Evolutionary conservation across 2,797 vertebrate genomes (phyloP).

Genomic region (Poeciliopsis gracilis): DNA sequence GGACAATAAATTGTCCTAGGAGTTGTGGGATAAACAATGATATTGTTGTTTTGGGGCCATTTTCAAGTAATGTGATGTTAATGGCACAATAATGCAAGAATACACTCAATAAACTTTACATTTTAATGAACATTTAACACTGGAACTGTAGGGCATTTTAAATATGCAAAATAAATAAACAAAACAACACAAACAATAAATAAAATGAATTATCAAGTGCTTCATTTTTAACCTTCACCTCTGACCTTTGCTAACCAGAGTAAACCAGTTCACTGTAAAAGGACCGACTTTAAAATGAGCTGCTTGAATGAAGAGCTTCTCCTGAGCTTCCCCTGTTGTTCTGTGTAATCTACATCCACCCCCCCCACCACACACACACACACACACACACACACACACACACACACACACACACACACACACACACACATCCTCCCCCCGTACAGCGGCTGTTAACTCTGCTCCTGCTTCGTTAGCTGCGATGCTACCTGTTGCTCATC

Average conservation of each 20-base stretch:
- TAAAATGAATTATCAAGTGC: neutral
- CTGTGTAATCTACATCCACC: neutral
- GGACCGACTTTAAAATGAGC: constrained; percentile 77
- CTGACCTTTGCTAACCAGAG: neutral
- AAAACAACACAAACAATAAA: too few relatives aligned
- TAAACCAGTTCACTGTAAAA: constrained; percentile 39
- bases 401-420: too few relatives aligned
- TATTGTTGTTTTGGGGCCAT: too few relatives aligned
- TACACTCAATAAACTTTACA: too few relatives aligned
- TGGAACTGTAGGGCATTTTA: too few relatives aligned
- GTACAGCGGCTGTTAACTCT: constrained; percentile 64
- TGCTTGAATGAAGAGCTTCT: constrained; percentile 53
- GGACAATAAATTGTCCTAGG: too few relatives aligned
- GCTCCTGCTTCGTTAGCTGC: constrained; percentile 71
- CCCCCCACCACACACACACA: too few relatives aligned
- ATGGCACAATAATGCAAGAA: too few relatives aligned
- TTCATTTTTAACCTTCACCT: neutral
- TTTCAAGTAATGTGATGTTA: neutral
- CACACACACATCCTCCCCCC: constrained; percentile 14
- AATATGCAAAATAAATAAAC: too few relatives aligned
- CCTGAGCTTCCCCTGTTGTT: constrained; percentile 67
- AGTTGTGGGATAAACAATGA: too few relatives aligned
- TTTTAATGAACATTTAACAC: too few relatives aligned
- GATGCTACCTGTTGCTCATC: constrained; percentile 74
- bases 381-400: too few relatives aligned